Evolutionary conservation across 2,888 invertebrate genomes (phyloP).

Genomic region (Ornithoptera priamus): DNA sequence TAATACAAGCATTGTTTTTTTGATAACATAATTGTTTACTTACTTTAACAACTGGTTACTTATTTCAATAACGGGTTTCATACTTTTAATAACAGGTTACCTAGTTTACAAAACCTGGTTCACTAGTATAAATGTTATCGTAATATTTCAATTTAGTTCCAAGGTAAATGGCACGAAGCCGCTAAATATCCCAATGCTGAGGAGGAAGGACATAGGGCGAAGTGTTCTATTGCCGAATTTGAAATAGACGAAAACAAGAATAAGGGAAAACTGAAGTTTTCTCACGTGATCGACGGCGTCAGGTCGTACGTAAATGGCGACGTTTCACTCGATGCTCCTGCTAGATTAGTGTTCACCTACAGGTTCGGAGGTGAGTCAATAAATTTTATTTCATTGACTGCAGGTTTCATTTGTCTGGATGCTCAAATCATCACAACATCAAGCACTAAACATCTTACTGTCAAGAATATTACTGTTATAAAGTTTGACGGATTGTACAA

Average conservation of each 20-base stretch:
- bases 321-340: not conserved
- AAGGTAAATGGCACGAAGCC: slow-evolving; percentile 39
- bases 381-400: not conserved
- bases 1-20: too few relatives aligned
- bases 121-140: too few relatives aligned
- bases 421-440: too few relatives aligned
- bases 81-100: too few relatives aligned
- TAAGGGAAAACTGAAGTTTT: not conserved
- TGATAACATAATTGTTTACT: too few relatives aligned
- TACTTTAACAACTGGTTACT: too few relatives aligned
- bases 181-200: slow-evolving; percentile 33
- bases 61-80: too few relatives aligned
- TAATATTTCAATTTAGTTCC: slow-evolving; percentile 5
- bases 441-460: too few relatives aligned
- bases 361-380: not conserved
- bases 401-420: too few relatives aligned
- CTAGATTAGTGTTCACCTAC: not conserved
- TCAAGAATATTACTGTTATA: too few relatives aligned
- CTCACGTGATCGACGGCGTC: not conserved
- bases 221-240: not conserved
- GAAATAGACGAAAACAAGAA: not conserved
- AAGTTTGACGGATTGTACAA: too few relatives aligned
- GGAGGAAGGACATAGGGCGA: slow-evolving; percentile 23
- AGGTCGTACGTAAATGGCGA: not conserved
- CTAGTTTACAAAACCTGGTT: too few relatives aligned